Base-by-base conservation (phyloP, 2,888 invertebrate species). In the Netelia inedita region DNA sequence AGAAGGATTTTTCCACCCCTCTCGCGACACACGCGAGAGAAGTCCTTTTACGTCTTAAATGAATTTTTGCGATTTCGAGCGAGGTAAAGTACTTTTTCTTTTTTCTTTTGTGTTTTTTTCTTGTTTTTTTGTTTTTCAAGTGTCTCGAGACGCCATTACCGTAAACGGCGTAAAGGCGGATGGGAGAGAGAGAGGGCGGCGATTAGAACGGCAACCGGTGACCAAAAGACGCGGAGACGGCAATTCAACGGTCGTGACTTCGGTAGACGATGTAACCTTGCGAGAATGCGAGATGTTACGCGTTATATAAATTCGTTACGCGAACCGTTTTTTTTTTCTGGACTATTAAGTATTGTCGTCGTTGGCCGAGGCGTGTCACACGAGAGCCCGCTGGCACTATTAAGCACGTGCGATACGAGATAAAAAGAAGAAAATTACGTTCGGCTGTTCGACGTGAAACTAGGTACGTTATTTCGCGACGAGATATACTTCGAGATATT, bases 21-120 rank as follows among this genome's bases (percentile, higher is more conserved):
- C 8, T 41, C n/a, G 6, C 6, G 5, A 57, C 41, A 10, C 57
- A 59, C 8, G 1, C 41, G n/a, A 10, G 50, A 28, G 19, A 61
- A 73, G 73, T 80, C 75, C 80, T 76, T 76, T 68, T 68, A 59
- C 59, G 72, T 72, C 53, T 68, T 41, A 53, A 76, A 84, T 73
- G 75, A 50, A 55, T 84, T 72, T 80, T 80, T 74, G 53, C 71
- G 65, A 79, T 75, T 71, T 71, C 66, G 28, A 21, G 43, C 78
- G 16, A 43, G 53, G 61, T 55, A 9, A 73, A 66, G 16, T 23
- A 66, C 43, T 14, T 11, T n/a, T n/a, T 28, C 28, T 28, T 28
- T 28, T 28, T 28, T 28, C 28, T 28, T 28, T 23, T 1, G 2
- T 14, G 14, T 69, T n/a, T 16, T 69, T 35, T 11, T 23, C 6